Evolutionary conservation across 2,888 invertebrate species (phyloP).

Genomic region (Quadriops clusia): DNA sequence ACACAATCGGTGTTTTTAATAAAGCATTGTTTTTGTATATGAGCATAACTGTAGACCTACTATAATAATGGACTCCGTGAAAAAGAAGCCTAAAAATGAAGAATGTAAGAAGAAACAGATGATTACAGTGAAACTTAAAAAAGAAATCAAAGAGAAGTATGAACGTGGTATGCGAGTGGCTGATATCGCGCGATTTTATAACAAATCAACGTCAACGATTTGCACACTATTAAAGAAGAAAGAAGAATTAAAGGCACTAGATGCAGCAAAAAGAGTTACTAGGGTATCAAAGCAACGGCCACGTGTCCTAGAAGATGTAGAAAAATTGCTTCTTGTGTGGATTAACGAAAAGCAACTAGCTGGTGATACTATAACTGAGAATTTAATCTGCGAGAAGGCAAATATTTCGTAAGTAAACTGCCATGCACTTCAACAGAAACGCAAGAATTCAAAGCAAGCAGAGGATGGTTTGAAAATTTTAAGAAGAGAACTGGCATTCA

Average conservation of each 20-base stretch:
- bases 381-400: constrained; percentile 18
- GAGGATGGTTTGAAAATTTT: constrained; percentile 22
- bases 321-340: too few relatives aligned
- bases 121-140: constrained; percentile 2
- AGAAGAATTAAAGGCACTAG: too few relatives aligned
- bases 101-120: constrained; percentile 1
- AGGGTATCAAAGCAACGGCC: too few relatives aligned
- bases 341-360: constrained; percentile 16
- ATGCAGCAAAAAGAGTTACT: too few relatives aligned
- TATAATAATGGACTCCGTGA: too few relatives aligned
- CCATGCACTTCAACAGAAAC: constrained; percentile 12
- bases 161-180: constrained; percentile 1
- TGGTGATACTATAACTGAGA: constrained; percentile 14
- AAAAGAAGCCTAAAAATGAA: not conserved
- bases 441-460: constrained; percentile 18
- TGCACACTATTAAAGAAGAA: too few relatives aligned
- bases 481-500: constrained; percentile 19
- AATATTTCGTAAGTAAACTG: constrained; percentile 14
- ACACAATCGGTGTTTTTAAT: too few relatives aligned
- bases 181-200: not conserved
- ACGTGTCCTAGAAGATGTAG: too few relatives aligned
- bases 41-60: too few relatives aligned
- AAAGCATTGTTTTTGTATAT: too few relatives aligned
- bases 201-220: constrained; percentile 2
- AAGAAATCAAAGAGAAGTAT: too few relatives aligned